A percentile compares a stretch with the other conserved stretches of the same genome.
phyloP scores from a whole-genome alignment of 2,113 vertebrate species.

The Psittacus erithacus region DNA sequence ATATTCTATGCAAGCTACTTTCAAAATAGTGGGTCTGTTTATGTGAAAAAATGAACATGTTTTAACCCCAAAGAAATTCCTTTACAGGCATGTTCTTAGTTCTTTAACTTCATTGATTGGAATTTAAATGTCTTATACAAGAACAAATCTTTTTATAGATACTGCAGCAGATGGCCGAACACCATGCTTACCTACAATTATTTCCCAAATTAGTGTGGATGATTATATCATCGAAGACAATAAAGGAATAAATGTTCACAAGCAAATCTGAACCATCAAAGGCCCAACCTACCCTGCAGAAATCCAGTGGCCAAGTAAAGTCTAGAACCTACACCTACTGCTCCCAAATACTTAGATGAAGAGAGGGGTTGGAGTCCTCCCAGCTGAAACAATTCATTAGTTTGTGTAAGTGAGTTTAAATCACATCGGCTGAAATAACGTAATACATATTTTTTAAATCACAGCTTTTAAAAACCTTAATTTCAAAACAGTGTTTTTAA shows the following conservation, averaged over 20 bases:
- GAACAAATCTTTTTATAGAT: constrained; percentile 63
- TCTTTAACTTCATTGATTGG: constrained; percentile 23
- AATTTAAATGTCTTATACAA: constrained; percentile 48
- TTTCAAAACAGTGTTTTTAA: neutral
- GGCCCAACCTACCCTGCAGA: neutral
- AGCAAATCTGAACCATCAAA: constrained; percentile 2
- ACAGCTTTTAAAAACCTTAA: neutral
- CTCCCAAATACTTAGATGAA: neutral
- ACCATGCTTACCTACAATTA: constrained; percentile 69
- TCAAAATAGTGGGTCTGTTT: neutral
- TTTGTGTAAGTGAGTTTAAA: neutral
- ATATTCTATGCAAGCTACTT: neutral
- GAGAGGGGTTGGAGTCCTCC: neutral
- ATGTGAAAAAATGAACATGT: neutral
- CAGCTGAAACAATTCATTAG: neutral
- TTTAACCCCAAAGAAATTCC: neutral
- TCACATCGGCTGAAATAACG: neutral
- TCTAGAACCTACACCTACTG: neutral
- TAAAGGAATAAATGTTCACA: constrained; percentile 55
- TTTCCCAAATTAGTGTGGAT: constrained; percentile 48
- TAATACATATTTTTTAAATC: neutral
- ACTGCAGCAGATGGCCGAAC: constrained; percentile 65
- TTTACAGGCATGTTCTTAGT: constrained; percentile 12
- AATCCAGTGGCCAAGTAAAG: neutral
- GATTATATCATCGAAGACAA: constrained; percentile 66